Base-by-base conservation (phyloP, 2,888 invertebrate species). In the Myathropa florea region DNA sequence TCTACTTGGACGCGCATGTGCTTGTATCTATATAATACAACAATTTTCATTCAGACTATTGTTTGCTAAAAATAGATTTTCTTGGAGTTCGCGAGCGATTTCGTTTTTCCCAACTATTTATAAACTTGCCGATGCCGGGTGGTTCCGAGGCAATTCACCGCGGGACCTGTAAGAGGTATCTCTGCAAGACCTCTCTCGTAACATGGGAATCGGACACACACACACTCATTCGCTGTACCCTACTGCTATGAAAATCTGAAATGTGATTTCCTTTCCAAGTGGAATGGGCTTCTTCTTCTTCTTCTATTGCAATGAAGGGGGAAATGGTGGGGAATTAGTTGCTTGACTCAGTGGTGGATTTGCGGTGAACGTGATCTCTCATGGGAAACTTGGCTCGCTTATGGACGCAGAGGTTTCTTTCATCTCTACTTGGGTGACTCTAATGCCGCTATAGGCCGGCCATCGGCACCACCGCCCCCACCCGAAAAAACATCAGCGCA, bases 341-440 rank as follows among this genome's bases (percentile, higher is more conserved):
- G 72, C 61, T 76, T 71, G 76, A 80, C 57, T 67, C 53, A 53
- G 53, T 68, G 24, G 28, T 30, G 55, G 64, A 7, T 18, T 46
- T 46, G 46, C 61, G 26, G 53, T 77, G 73, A 82, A 85, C 64
- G 72, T 78, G 85, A 85, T 85, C 82, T 73, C 78, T 71, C 78
- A 73, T 78, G 78, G 72, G 86, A 86, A 75, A 78, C 78, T 75
- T 60, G 77, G 77, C 77, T 86, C 85, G 70, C 78, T 86, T 86
- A 86, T 79, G 70, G 82, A 64, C 85, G 85, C 78, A 67, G 82
- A 65, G 68, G 65, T 82, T 86, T 86, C 86, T 82, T 86, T 86
- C 82, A 82, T 86, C 73, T 86, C 73, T 82, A 24, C 53, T 85
- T 61, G 77, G 53, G 21, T 73, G 53, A 30, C 82, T 78, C 61